Evolutionary conservation across 2,797 vertebrate genomes (phyloP), one percentile per base, ranked within the genome.

Genomic region (Uromys caudimaculatus): DNA sequence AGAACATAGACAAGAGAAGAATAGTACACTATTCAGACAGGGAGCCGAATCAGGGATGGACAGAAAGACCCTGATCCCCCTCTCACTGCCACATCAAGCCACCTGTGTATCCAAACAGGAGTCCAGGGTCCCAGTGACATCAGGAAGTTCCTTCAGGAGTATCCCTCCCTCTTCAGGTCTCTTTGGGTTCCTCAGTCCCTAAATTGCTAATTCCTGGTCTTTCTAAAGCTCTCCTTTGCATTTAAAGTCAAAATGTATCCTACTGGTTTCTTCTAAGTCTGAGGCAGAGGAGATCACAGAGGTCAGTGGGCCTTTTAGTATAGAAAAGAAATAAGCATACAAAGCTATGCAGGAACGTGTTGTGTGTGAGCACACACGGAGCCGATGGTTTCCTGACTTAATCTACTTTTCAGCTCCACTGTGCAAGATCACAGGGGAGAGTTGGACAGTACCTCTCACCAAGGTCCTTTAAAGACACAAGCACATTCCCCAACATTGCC

Each of bases 161-260:
- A 97, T 75, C 96, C 85, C 82, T 90, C 44, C 94, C 90, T 97
- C 97, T 97, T 96, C 78, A 96, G 98, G 97, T 58, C 92, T 94
- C 93, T 97, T 97, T 97, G 98, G 97, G 97, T 98, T 98, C 98
- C 98, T 98, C 97, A 96, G 98, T 97, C 98, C 98, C 98, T 98
- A 97, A 98, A 98, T 99, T 99, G 98, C 98, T 98, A 97, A 98
- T 98, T 98, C 98, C 97, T 98, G 97, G 96, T 98, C 98, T 98
- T 98, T 98, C 98, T 98, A 98, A 98, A 98, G 97, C 96, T 78
- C 97, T 97, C 97, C 64, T 16, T 97, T 97, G 98, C 97, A 97
- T 98, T 98, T 97, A 97, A 98, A 98, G 97, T 98, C 98, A 97
- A 97, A 98, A 98, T 97, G 93, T 92, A 97, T 98, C 97, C 97